Evolutionary conservation across 1,140 invertebrate species (phyloP), one percentile per base, ranked within the genome.

Genomic region (Mamestra configurata): DNA sequence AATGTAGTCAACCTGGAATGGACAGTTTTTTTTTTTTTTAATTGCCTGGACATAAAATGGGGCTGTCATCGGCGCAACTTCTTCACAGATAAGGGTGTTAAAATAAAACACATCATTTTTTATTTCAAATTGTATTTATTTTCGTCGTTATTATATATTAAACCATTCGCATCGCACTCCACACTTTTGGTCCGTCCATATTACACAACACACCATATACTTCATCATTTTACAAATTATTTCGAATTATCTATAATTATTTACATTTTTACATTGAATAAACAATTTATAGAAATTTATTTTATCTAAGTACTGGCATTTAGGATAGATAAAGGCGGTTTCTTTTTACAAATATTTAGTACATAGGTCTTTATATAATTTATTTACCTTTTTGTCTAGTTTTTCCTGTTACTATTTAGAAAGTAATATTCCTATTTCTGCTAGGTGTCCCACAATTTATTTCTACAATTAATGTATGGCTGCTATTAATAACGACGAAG

Each of bases 221-320:
- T 77, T 72, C 78, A 57, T 77, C 66, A 79, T 61, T 82, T 77
- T 78, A 70, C 31, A 70, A 57, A 78, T 78, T 68, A 81, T 85
- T 75, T 68, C 61, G 66, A 82, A 83, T 86, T 75, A 78, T 37
- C 55, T 83, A 80, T 22, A 79, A 75, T 49, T 89, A 89, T 89
- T 79, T 88, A 89, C 88, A 89, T 89, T 86, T 89, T 61, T 88
- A 89, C 88, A 87, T 77, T 75, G 22, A 11, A 77, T 82, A 82
- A 72, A 77, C 53, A 81, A 77, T 53, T 57, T 51, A 49, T 68
- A 31, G 37, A 73, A 73, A 59, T 43, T 43, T 73, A 20, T 40
- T 73, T 73, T 73, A 73, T 59, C 71, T 73, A 73, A 24, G 31
- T 20, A 40, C 4, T 55, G 71, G 11, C 27, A 24, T 57, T 35